phyloP scores from a whole-genome alignment of 2,113 vertebrate genomes.

The Eublepharis macularius region DNA sequence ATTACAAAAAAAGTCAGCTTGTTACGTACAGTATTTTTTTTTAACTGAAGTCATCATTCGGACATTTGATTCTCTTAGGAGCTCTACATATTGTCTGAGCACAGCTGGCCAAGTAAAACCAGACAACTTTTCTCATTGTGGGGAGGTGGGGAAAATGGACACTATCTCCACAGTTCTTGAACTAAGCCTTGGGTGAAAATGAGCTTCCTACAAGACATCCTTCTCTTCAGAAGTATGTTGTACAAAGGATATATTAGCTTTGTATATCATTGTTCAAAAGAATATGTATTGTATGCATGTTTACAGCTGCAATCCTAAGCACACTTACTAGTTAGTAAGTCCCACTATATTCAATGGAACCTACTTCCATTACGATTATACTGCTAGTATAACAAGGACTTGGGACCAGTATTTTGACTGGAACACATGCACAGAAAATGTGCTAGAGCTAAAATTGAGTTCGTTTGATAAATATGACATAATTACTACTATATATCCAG shows the following conservation, averaged over 20 bases:
- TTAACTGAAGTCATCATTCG: not conserved
- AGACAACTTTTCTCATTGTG: not conserved
- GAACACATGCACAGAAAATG: not conserved
- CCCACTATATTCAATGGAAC: too few relatives aligned
- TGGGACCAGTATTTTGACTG: not conserved
- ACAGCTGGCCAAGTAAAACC: not conserved
- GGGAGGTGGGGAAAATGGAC: not conserved
- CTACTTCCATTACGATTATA: too few relatives aligned
- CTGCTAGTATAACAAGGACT: too few relatives aligned
- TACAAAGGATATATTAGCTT: not conserved
- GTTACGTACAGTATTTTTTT: not conserved
- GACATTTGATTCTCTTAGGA: constrained; percentile 14
- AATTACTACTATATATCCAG: too few relatives aligned
- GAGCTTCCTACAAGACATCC: not conserved
- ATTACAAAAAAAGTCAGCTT: constrained; percentile 4
- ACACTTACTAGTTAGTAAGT: too few relatives aligned
- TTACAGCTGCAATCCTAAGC: too few relatives aligned
- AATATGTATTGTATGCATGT: not conserved
- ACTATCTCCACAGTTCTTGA: not conserved
- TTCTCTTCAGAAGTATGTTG: not conserved
- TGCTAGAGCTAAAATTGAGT: not conserved
- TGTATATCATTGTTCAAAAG: not conserved
- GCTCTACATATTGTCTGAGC: not conserved
- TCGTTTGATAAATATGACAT: not conserved
- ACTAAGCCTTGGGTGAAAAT: not conserved